phyloP scores from a whole-genome alignment of 2,113 vertebrate species.

The Brienomyrus longianalis region DNA sequence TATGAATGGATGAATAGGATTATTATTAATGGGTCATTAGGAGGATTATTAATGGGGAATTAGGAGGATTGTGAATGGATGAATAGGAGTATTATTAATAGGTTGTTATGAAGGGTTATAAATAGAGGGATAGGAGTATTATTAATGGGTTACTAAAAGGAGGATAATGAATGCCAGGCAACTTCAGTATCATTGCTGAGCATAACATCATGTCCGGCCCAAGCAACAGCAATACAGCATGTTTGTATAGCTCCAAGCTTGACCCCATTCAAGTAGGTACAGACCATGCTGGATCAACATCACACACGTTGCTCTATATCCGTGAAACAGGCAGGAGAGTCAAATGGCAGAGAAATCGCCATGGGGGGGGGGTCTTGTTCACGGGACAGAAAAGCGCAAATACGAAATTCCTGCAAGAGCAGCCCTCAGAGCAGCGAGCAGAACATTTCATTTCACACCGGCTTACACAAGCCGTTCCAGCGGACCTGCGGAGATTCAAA shows the following conservation, averaged over 20 bases:
- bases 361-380: neutral
- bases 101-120: neutral
- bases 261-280: neutral
- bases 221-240: neutral
- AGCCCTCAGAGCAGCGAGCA: constrained; percentile 24
- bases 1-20: neutral
- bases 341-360: neutral
- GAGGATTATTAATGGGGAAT: neutral
- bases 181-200: neutral
- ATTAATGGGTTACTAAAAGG: too few relatives aligned
- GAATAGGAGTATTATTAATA: neutral
- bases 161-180: neutral
- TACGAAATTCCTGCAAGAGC: constrained; percentile 25
- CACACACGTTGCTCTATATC: neutral
- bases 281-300: neutral
- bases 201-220: neutral
- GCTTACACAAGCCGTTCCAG: constrained; percentile 37
- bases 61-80: neutral
- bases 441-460: constrained; percentile 38
- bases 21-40: neutral
- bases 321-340: neutral
- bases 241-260: neutral
- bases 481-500: constrained; percentile 3
- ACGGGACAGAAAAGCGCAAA: neutral
- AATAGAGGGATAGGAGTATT: too few relatives aligned